Evolutionary conservation across 2,113 vertebrate genomes (phyloP).

Genomic region (Dipodomys spectabilis): DNA sequence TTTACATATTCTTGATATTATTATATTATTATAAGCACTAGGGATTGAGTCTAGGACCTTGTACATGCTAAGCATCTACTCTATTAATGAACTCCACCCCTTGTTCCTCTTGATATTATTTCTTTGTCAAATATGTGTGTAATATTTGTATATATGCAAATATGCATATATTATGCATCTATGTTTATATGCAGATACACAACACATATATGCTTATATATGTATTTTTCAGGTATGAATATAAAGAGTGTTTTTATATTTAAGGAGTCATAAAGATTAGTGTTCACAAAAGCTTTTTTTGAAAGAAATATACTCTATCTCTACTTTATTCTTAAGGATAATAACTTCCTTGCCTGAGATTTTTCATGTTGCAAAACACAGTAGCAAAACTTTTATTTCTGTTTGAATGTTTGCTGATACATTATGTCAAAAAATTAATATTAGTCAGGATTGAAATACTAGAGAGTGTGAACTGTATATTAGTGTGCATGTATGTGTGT

Average conservation of each 20-base stretch:
- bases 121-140: neutral
- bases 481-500: neutral
- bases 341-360: neutral
- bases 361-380: conserved; percentile 34
- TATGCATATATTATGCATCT: neutral
- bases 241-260: conserved; percentile 21
- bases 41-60: neutral
- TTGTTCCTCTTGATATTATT: too few species aligned
- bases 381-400: conserved; percentile 2
- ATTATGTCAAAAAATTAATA: conserved; percentile 32
- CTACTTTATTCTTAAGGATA: conserved; percentile 1
- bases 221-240: neutral
- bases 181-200: neutral
- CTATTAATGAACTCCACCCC: neutral
- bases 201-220: neutral
- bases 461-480: neutral
- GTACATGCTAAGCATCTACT: neutral
- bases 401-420: conserved; percentile 31
- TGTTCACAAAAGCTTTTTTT: neutral
- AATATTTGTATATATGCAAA: neutral
- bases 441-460: neutral
- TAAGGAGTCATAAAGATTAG: neutral
- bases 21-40: neutral
- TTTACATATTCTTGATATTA: neutral
- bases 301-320: neutral